Evolutionary conservation across 2,113 vertebrate genomes (phyloP).

Genomic region (Sinocyclocheilus maitianheensis): DNA sequence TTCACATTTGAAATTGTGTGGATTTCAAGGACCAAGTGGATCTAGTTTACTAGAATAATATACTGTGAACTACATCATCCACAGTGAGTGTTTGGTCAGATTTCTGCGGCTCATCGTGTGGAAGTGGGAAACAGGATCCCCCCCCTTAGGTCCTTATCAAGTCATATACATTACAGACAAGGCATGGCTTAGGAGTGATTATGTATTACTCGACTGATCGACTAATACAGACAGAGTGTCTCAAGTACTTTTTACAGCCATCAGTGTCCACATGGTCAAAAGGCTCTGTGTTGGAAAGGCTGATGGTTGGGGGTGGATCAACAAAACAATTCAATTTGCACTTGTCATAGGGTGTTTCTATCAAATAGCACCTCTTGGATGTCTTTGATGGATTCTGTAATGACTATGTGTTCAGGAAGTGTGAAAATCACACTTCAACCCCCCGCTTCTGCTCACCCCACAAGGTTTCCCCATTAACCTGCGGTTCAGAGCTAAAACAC

Average conservation of each 20-base stretch:
- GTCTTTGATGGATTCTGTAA: constrained; percentile 64
- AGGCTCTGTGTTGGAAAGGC: not conserved
- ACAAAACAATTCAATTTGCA: constrained; percentile 76
- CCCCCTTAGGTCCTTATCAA: not conserved
- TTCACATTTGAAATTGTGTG: not conserved
- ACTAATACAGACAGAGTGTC: not conserved
- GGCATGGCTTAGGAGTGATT: not conserved
- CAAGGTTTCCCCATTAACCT: constrained; percentile 47
- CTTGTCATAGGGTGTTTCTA: constrained; percentile 75
- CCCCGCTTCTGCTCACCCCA: constrained; percentile 8
- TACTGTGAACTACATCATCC: not conserved
- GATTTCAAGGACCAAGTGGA: not conserved
- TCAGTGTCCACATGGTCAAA: constrained; percentile 37
- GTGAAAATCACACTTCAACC: constrained; percentile 64
- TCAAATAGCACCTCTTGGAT: constrained; percentile 72
- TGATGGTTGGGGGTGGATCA: not conserved
- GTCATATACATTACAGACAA: not conserved
- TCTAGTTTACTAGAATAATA: not conserved
- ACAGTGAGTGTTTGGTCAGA: not conserved
- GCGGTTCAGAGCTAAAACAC: constrained; percentile 26
- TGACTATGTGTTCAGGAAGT: constrained; percentile 65
- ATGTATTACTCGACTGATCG: not conserved
- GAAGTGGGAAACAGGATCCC: not conserved
- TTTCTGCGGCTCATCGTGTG: not conserved
- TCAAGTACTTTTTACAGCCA: not conserved